Conservation (phyloP, 2,797 vertebrate species). For the Pseudochirops cupreus region DNA sequence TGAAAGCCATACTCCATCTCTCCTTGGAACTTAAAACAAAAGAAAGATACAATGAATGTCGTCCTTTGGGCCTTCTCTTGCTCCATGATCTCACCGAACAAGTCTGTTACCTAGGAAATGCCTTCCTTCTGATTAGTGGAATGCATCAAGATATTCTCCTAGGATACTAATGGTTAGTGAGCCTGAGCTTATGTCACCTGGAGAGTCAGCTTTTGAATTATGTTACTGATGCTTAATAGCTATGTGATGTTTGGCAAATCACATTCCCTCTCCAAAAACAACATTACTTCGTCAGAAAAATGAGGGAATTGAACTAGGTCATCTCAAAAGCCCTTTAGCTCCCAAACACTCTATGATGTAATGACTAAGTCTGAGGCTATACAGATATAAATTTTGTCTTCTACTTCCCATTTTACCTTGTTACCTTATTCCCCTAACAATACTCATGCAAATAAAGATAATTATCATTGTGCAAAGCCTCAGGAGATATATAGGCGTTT, state of each 20-base stretch:
- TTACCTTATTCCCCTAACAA: not conserved
- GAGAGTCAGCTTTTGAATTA: slow-evolving; percentile 2
- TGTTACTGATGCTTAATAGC: not conserved
- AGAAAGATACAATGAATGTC: not conserved
- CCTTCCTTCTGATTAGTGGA: not conserved
- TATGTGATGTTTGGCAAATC: not conserved
- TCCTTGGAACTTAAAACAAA: not conserved
- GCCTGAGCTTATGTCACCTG: not conserved
- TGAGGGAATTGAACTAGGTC: not conserved
- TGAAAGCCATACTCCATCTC: not conserved
- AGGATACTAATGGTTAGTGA: not conserved
- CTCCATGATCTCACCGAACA: not conserved
- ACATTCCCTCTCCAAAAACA: not conserved
- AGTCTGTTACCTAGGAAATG: not conserved
- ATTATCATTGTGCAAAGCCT: not conserved
- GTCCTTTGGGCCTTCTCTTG: not conserved
- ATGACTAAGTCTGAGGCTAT: not conserved
- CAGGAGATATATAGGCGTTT: not conserved
- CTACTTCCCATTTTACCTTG: not conserved
- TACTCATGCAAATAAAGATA: not conserved
- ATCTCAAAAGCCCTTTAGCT: not conserved
- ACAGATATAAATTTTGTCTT: not conserved
- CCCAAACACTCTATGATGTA: not conserved
- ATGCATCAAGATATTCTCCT: not conserved
- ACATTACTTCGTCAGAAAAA: not conserved